phyloP scores from a whole-genome alignment of 2,888 invertebrate species.

The Scrobipalpa costella region DNA sequence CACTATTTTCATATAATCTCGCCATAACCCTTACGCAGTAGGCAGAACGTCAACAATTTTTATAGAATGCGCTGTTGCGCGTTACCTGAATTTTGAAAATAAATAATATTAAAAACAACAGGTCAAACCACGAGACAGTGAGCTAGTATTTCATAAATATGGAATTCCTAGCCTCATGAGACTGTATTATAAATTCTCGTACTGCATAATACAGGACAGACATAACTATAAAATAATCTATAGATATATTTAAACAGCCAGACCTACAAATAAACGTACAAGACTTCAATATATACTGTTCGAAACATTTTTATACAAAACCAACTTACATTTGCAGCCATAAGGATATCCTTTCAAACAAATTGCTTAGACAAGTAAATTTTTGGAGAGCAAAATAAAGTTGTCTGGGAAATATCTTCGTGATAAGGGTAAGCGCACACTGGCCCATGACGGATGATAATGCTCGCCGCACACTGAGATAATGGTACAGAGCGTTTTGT shows the following conservation, averaged over 20 bases:
- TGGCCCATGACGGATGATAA: slow-evolving; percentile 34
- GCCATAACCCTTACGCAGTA: no score
- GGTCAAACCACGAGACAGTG: not conserved
- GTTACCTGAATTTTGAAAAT: no score
- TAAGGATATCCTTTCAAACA: not conserved
- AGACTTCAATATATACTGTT: slow-evolving; percentile 9
- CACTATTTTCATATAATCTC: no score
- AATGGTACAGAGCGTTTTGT: slow-evolving; percentile 39
- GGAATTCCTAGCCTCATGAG: not conserved
- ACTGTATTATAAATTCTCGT: not conserved
- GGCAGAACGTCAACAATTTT: no score
- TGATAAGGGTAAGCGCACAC: slow-evolving; percentile 33
- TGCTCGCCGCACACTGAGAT: slow-evolving; percentile 28
- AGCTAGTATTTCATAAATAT: not conserved
- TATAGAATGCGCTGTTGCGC: no score
- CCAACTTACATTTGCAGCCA: slow-evolving; percentile 8
- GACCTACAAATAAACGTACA: not conserved
- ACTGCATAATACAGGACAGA: not conserved
- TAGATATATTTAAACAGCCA: not conserved
- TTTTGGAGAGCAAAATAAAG: not conserved
- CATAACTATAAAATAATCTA: not conserved
- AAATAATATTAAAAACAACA: no score
- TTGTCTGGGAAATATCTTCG: slow-evolving; percentile 1
- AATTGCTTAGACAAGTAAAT: not conserved
- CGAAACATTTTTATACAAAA: slow-evolving; percentile 18